Percentiles rank a stretch among this genome's conserved stretches.
Evolutionary conservation across 2,888 invertebrate species (phyloP).

Genomic region (Chloroclysta siterata): DNA sequence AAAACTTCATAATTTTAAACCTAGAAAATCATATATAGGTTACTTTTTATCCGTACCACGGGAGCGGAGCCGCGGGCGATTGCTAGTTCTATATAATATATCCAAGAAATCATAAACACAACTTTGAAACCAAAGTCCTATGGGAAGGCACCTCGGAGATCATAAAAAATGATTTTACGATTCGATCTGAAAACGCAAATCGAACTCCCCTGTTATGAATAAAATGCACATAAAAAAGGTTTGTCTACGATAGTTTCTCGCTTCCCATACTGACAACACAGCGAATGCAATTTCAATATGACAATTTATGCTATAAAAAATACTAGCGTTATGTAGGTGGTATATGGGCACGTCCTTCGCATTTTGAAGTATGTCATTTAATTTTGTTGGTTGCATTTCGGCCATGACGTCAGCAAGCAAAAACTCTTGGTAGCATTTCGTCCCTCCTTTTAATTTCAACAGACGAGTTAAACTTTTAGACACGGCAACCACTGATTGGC

Average conservation of each 20-base stretch:
- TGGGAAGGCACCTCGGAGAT: slow-evolving; percentile 67
- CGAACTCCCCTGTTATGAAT: slow-evolving; percentile 69
- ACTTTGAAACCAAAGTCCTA: slow-evolving; percentile 75
- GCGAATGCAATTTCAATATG: slow-evolving; percentile 25
- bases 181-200: slow-evolving; percentile 69
- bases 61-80: background rate
- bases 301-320: slow-evolving; percentile 18
- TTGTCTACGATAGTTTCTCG: slow-evolving; percentile 52
- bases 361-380: no score
- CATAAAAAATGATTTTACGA: slow-evolving; percentile 80
- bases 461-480: no score
- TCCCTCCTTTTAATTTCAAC: no score
- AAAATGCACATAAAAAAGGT: slow-evolving; percentile 67
- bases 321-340: no score
- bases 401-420: no score
- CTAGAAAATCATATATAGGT: no score
- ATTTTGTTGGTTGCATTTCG: no score
- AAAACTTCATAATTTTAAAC: no score
- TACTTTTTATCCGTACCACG: no score
- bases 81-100: slow-evolving; percentile 17
- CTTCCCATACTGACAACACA: slow-evolving; percentile 31
- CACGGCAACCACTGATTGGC: no score
- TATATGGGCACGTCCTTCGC: no score
- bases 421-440: no score
- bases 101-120: slow-evolving; percentile 62